Base-by-base conservation (phyloP, 2,113 vertebrate species). In the Turdus rufiventris region DNA sequence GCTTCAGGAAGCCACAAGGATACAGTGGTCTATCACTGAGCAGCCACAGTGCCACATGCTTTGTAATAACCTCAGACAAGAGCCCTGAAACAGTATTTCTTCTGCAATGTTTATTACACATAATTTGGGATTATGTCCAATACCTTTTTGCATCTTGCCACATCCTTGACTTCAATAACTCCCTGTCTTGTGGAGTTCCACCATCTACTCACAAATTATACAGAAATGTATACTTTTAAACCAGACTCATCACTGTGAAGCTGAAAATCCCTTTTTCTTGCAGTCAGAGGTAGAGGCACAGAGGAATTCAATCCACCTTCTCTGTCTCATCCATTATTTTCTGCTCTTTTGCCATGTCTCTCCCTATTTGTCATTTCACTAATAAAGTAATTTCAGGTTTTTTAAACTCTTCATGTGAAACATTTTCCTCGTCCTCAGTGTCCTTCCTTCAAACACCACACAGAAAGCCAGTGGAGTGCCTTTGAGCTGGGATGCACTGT, bases 321-420 rank as follows among this genome's bases (percentile, higher is more conserved):
- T 85, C 79, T 86, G 94, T 90, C 92, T 86, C 85, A 96, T 93
- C 85, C 82, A 92, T 93, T 96, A 85, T 65, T 56, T 96, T 93
- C 95, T 96, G 92, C 82, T 93, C 82, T 93, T 93, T 83, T 80
- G 76, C 79, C 68, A 25, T 26, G 79, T 83, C 91, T 94, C 38
- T 33, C 25, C 56, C 56, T 74, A 71, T 94, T 88, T 86, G 92
- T 90, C 94, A 93, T 74, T 62, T 77, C 79, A 58, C 50, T 79
- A 79, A 72, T 61, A 50, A 81, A 85, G 34, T 76, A 85, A 58
- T 91, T 45, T 79, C 54, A 45, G 25, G 8, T 26, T 72, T 87
- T 78, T 73, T 51, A 72, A 82, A 91, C 34, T 82, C 71, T 68
- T 76, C 58, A 47, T 0, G 1, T 50, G 29, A 92, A 58, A 61